A percentile compares a stretch with the other conserved stretches of the same genome.
Evolutionary conservation across 2,113 vertebrate genomes (phyloP).

Genomic region (Bos javanicus): DNA sequence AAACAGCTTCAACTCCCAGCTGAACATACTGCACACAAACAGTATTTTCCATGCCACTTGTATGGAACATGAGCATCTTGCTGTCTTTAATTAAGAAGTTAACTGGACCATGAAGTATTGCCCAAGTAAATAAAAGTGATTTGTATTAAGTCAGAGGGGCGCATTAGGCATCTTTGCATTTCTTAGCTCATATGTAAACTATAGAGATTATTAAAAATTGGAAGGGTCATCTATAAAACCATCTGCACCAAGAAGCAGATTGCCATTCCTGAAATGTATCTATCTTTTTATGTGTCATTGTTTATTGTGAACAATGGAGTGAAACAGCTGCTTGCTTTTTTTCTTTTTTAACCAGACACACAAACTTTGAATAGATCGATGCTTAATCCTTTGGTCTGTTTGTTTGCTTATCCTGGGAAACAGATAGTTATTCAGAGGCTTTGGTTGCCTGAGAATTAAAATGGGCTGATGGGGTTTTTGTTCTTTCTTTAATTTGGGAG

Average conservation of each 20-base stretch:
- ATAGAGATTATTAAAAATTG: slow-evolving; percentile 80
- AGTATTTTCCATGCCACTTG: slow-evolving; percentile 79
- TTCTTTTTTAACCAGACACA: background rate
- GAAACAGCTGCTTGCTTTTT: slow-evolving; percentile 77
- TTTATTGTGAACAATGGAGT: slow-evolving; percentile 70
- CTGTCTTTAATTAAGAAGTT: slow-evolving; percentile 92
- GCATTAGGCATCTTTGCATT: slow-evolving; percentile 79
- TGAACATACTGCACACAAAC: slow-evolving; percentile 77
- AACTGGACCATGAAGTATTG: slow-evolving; percentile 89
- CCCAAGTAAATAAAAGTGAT: slow-evolving; percentile 84
- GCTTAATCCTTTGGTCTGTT: slow-evolving; percentile 45
- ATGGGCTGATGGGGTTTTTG: background rate
- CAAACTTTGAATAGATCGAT: slow-evolving; percentile 71
- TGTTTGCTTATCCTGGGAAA: slow-evolving; percentile 72
- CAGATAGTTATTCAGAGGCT: slow-evolving; percentile 42
- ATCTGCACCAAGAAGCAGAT: slow-evolving; percentile 76
- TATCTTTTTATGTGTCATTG: slow-evolving; percentile 77
- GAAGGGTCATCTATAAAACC: slow-evolving; percentile 80
- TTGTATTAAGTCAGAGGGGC: slow-evolving; percentile 79
- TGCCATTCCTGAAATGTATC: slow-evolving; percentile 73
- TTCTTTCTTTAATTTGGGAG: background rate
- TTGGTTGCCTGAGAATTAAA: slow-evolving; percentile 49
- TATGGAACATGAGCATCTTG: slow-evolving; percentile 82
- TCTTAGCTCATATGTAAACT: slow-evolving; percentile 80
- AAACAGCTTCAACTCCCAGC: slow-evolving; percentile 69